Evolutionary conservation across 2,888 invertebrate species (phyloP).

Genomic region (Corbicula japonica): DNA sequence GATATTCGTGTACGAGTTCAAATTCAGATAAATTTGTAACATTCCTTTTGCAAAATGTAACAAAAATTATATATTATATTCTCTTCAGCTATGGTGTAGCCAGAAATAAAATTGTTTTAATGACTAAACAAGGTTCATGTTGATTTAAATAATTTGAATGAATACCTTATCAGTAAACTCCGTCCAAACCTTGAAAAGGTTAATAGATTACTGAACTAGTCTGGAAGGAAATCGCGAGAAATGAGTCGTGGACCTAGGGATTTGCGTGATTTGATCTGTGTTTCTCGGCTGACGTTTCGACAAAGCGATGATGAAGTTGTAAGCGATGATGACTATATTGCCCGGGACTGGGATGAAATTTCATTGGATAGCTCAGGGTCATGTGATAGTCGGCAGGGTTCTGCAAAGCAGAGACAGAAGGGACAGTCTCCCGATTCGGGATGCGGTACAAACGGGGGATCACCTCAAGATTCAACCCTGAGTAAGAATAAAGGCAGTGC

Average conservation of each 20-base stretch:
- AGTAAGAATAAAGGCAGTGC: conserved; percentile 9
- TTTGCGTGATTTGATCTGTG: conserved; percentile 85
- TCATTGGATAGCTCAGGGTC: conserved; percentile 74
- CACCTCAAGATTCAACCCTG: conserved; percentile 63
- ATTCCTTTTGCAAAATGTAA: background rate
- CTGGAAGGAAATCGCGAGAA: conserved; percentile 4
- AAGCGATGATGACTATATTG: conserved; percentile 75
- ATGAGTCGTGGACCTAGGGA: conserved; percentile 86
- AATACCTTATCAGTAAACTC: conserved; percentile 22
- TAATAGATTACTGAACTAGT: no score
- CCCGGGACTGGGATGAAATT: conserved; percentile 67
- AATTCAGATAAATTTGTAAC: conserved; percentile 60
- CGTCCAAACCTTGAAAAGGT: conserved; percentile 5
- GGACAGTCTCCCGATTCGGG: conserved; percentile 81
- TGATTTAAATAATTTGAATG: no score
- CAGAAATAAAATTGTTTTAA: no score
- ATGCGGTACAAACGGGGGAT: conserved; percentile 79
- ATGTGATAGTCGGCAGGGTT: conserved; percentile 65
- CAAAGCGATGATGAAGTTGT: conserved; percentile 82
- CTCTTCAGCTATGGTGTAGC: no score
- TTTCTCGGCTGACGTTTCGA: conserved; percentile 83
- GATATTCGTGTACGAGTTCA: conserved; percentile 76
- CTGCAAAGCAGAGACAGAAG: conserved; percentile 39
- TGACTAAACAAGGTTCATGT: no score
- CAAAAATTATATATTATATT: no score